Percentiles rank a stretch among this genome's conserved stretches.
Conservation (phyloP, 2,888 invertebrate genomes). For the Agrotis exclamationis region DNA sequence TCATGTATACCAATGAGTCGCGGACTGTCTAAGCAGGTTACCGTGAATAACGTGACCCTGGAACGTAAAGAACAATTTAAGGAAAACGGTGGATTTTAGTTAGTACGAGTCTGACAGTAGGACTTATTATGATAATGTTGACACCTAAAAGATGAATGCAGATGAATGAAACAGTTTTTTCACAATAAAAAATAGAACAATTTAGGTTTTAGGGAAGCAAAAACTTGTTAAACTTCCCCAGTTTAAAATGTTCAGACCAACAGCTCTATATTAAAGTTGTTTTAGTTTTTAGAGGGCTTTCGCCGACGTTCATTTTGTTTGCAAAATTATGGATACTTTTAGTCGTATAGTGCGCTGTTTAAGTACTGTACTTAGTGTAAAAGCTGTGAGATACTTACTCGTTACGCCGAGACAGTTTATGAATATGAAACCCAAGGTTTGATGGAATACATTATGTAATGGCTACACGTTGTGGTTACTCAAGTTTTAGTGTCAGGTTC, state of each 20-base stretch:
- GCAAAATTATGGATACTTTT: constrained; percentile 57
- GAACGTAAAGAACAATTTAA: too few species aligned
- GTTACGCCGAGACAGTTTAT: constrained; percentile 39
- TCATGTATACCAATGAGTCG: too few species aligned
- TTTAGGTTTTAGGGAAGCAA: neutral
- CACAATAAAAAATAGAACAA: neutral
- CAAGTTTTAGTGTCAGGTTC: neutral
- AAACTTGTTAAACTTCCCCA: neutral
- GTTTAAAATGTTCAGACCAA: constrained; percentile 4
- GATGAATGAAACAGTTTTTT: neutral
- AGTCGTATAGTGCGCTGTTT: constrained; percentile 42
- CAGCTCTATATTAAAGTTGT: constrained; percentile 33
- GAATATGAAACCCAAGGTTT: constrained; percentile 17
- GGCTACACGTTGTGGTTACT: neutral
- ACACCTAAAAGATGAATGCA: too few species aligned
- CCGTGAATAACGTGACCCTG: too few species aligned
- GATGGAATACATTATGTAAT: constrained; percentile 12
- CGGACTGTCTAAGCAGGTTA: too few species aligned
- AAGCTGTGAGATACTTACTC: constrained; percentile 37
- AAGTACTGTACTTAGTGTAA: constrained; percentile 58
- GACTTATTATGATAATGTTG: too few species aligned
- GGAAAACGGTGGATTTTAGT: too few species aligned
- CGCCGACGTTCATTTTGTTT: constrained; percentile 37
- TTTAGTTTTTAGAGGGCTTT: constrained; percentile 47
- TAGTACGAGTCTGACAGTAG: too few species aligned